phyloP scores from a whole-genome alignment of 2,113 vertebrate species.

The Lycaon pictus region DNA sequence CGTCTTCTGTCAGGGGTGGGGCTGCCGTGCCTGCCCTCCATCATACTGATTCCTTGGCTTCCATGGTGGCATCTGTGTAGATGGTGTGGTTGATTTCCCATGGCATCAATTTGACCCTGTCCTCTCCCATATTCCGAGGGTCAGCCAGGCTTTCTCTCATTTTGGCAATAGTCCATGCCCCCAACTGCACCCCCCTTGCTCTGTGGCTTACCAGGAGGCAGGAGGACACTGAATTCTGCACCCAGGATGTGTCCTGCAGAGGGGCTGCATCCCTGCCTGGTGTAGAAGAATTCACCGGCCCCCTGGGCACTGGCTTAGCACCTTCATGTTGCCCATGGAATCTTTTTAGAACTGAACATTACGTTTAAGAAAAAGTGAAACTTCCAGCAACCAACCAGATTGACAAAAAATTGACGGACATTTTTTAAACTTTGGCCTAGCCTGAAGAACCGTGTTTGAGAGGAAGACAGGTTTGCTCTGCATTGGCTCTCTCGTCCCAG shows the following conservation, averaged over 20 bases:
- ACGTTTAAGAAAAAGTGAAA: neutral
- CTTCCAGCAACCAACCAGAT: neutral
- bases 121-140: neutral
- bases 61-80: neutral
- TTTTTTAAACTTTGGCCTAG: neutral
- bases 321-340: too few species aligned
- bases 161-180: neutral
- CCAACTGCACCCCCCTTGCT: too few species aligned
- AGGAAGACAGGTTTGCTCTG: neutral
- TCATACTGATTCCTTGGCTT: neutral
- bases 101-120: neutral
- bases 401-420: too few species aligned
- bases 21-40: neutral
- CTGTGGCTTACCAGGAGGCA: neutral
- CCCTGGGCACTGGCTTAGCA: neutral
- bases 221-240: neutral
- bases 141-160: too few species aligned
- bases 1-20: neutral
- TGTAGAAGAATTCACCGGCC: neutral
- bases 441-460: fast-evolving
- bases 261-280: neutral
- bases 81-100: neutral
- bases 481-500: fast-evolving
- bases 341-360: neutral
- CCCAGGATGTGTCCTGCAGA: neutral